Evolutionary conservation across 2,888 invertebrate genomes (phyloP).

Genomic region (Ditula angustiorana): DNA sequence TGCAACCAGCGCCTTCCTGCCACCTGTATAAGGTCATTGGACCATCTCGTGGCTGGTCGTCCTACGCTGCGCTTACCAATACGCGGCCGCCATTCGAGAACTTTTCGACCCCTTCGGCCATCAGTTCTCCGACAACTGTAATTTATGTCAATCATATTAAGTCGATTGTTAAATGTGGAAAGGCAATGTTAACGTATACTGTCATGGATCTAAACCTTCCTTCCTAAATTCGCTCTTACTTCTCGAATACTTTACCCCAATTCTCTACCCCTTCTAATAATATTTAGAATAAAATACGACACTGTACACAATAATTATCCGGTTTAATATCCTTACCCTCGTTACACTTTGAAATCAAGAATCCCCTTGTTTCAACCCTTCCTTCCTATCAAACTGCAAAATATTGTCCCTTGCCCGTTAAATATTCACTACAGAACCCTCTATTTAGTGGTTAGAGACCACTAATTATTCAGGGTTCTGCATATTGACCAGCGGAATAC

Average conservation of each 20-base stretch:
- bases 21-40: too few relatives aligned
- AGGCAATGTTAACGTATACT: too few relatives aligned
- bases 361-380: slow-evolving; percentile 66
- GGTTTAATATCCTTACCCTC: slow-evolving; percentile 12
- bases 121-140: too few relatives aligned
- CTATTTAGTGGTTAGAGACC: slow-evolving; percentile 70
- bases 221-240: not conserved
- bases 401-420: slow-evolving; percentile 73
- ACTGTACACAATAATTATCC: slow-evolving; percentile 4
- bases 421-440: slow-evolving; percentile 76
- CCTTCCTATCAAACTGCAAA: slow-evolving; percentile 63
- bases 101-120: too few relatives aligned
- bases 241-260: not conserved
- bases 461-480: slow-evolving; percentile 71
- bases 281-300: not conserved
- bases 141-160: too few relatives aligned
- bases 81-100: too few relatives aligned
- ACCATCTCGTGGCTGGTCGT: too few relatives aligned
- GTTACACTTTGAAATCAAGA: slow-evolving; percentile 62
- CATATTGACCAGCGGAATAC: slow-evolving; percentile 72
- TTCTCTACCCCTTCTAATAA: not conserved
- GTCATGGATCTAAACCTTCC: too few relatives aligned
- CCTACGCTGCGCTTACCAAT: too few relatives aligned
- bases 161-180: too few relatives aligned
- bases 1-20: too few relatives aligned